Base-by-base conservation (phyloP, 2,888 invertebrate species). In the Scaptodrosophila latifasciaeformis region DNA sequence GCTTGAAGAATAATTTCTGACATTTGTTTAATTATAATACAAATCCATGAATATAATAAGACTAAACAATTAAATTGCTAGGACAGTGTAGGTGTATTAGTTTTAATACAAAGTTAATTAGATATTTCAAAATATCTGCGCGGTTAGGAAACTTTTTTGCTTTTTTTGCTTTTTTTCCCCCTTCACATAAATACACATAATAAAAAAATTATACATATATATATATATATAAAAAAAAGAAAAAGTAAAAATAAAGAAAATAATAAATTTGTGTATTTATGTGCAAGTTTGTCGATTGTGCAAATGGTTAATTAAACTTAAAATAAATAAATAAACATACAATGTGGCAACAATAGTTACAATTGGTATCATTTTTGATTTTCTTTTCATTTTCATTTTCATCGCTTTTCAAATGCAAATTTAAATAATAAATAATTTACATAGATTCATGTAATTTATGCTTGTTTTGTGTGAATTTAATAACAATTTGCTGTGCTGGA, bases 61-160 rank as follows among this genome's bases (percentile, higher is more conserved):
- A 63, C 65, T 79, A 76, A 79, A 75, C 79, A 76, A 79, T 76
- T 72, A 61, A 62, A 79, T 75, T 72, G 75, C 70, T 79, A 72
- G 68, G 75, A 70, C 75, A 24, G 57, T 62, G 68, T 62, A 50
- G 56, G 37, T 65, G 45, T 65, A 40, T 54, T 40, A 19, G 61
- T 59, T 68, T 61, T 55, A 70, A 66, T 69, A 63, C 61, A 65
- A 39, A 47, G 21, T 21, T 75, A 65, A 39, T 5, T 5, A 24
- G 24, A 24, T 7, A 68, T 71, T 55, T 65, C 58, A 64, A 67
- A 65, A 56, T n/a, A n/a, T n/a, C n/a, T n/a, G 65, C 44, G 59
- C 65, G 58, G 67, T 64, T 77, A 77, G 70, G 49, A 61, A 70
- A 71, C 54, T 62, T 49, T 56, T 59, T 52, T 51, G 45, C 51